Evolutionary conservation across 1,140 invertebrate species (phyloP).

Genomic region (Aphelenchoides fujianensis): DNA sequence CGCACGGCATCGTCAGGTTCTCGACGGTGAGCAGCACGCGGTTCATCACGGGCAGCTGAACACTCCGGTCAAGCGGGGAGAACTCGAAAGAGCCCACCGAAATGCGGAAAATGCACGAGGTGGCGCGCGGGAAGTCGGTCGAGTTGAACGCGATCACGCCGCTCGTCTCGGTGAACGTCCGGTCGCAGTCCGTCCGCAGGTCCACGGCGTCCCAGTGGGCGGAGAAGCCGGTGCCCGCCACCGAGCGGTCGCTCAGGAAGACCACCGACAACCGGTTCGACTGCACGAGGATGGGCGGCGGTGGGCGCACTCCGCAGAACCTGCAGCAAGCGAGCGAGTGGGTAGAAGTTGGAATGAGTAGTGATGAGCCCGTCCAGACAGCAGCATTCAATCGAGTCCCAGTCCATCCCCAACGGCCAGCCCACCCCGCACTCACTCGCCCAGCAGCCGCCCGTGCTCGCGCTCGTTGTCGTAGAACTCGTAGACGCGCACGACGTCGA

Average conservation of each 20-base stretch:
- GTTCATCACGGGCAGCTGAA: conserved; percentile 43
- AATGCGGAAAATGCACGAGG: conserved; percentile 49
- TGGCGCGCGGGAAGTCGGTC: conserved; percentile 26
- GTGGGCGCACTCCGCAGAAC: conserved; percentile 54
- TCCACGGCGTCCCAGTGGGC: conserved; percentile 58
- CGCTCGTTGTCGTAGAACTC: conserved; percentile 44
- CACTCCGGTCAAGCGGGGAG: neutral
- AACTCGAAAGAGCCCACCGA: conserved; percentile 30
- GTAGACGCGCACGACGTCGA: conserved; percentile 57
- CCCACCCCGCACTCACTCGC: conserved; percentile 48
- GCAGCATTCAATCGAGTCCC: too few species aligned
- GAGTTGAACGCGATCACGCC: conserved; percentile 47
- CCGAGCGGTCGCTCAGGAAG: conserved; percentile 62
- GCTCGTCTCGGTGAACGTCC: conserved; percentile 39
- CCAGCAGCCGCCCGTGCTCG: conserved; percentile 50
- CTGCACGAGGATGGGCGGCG: conserved; percentile 51
- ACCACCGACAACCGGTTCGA: conserved; percentile 63
- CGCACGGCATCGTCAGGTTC: conserved; percentile 50
- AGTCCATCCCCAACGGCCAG: conserved; percentile 33
- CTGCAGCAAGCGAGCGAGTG: conserved; percentile 35
- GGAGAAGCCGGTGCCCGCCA: conserved; percentile 62
- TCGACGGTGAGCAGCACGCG: conserved; percentile 44
- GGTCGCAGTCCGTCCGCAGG: conserved; percentile 52
- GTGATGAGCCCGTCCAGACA: too few species aligned
- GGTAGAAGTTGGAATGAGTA: conserved; percentile 7